Percentiles rank a stretch among this genome's conserved stretches.
These are phyloP conservation scores for Drosophila insularis DNA, from an alignment of 1,140 invertebrate genomes.

Conservation along the genomic window DNA sequence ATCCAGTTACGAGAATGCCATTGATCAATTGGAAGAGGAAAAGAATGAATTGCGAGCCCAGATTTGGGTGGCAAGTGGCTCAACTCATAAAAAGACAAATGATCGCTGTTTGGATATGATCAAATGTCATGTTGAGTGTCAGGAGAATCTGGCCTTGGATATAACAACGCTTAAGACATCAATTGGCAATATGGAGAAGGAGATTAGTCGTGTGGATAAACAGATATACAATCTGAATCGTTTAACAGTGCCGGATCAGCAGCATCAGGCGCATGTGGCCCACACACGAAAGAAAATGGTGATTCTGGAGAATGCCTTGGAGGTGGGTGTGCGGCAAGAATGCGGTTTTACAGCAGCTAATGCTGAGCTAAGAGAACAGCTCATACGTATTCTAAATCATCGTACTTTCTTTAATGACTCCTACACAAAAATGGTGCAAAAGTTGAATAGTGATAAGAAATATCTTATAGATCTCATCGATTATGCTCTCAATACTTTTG, in stretches of 20 bases:
- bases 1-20: slow-evolving; percentile 72
- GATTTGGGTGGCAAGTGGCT: slow-evolving; percentile 74
- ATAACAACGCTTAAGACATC: slow-evolving; percentile 59
- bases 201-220: slow-evolving; percentile 63
- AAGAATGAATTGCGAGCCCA: slow-evolving; percentile 73
- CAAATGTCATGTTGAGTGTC: slow-evolving; percentile 68
- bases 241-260: slow-evolving; percentile 60
- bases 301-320: slow-evolving; percentile 68
- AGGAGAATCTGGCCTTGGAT: slow-evolving; percentile 62
- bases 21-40: slow-evolving; percentile 67
- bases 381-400: slow-evolving; percentile 66
- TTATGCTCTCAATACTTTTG: slow-evolving; percentile 67
- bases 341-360: slow-evolving; percentile 67
- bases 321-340: slow-evolving; percentile 67
- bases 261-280: slow-evolving; percentile 57
- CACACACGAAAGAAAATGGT: slow-evolving; percentile 53
- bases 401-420: slow-evolving; percentile 68
- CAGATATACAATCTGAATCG: slow-evolving; percentile 67
- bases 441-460: slow-evolving; percentile 73
- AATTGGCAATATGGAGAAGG: slow-evolving; percentile 65
- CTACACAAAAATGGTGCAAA: slow-evolving; percentile 70
- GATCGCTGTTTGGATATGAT: slow-evolving; percentile 50
- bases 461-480: slow-evolving; percentile 71
- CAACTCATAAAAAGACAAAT: slow-evolving; percentile 52
- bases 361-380: slow-evolving; percentile 58